Conservation (phyloP, 2,113 vertebrate species). For the Echinops telfairi region DNA sequence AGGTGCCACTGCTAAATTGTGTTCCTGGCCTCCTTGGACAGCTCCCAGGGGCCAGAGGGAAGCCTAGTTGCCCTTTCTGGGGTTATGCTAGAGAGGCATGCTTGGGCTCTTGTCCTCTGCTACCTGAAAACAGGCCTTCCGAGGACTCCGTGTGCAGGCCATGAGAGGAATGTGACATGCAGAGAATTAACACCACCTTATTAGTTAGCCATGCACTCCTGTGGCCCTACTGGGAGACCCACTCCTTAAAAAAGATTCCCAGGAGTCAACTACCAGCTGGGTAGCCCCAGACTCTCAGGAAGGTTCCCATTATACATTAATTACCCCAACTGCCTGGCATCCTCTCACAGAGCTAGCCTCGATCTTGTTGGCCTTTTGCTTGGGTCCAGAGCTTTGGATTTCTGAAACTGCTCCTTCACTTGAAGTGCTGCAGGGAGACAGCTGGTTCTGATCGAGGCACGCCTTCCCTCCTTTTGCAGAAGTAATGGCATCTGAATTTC, state of each 20-base stretch:
- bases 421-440: too few relatives aligned
- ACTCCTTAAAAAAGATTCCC: conserved; percentile 4
- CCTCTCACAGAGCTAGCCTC: neutral
- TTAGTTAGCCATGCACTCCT: neutral
- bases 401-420: too few relatives aligned
- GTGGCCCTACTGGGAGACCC: neutral
- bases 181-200: neutral
- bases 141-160: neutral
- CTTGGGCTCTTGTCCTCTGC: neutral
- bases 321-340: neutral
- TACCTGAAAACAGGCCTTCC: neutral
- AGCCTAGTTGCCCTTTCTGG: neutral
- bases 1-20: too few relatives aligned
- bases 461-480: too few relatives aligned
- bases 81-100: neutral
- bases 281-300: neutral
- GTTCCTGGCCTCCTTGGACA: neutral
- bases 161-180: neutral
- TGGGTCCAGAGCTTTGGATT: neutral
- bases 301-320: neutral
- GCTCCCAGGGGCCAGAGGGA: neutral
- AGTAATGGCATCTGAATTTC: too few relatives aligned
- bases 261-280: neutral
- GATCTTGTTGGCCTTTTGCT: neutral
- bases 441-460: too few relatives aligned